Evolutionary conservation across 2,888 invertebrate genomes (phyloP), one percentile per base, ranked within the genome.

Genomic region (Protophormia terraenovae): DNA sequence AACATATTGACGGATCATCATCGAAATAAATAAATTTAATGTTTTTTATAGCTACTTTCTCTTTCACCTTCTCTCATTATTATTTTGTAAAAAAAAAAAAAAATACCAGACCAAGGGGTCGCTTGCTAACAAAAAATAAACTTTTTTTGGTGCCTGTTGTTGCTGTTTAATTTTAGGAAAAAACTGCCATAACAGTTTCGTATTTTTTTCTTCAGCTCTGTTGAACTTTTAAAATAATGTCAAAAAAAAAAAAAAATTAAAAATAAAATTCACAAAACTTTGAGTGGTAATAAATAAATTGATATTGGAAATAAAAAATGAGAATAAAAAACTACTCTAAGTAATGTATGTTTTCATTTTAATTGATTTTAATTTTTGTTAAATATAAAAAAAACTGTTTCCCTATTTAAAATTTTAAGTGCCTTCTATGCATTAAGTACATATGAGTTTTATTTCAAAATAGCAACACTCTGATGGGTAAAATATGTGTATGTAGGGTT

Each of bases 301-400:
- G 41, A 78, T 73, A 78, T 53, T 72, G 32, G 12, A 38, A 27
- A 64, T 38, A 47, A 32, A 41, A 41, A n/a, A 41, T n/a, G 1
- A 10, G 4, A 32, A 32, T 6, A 32, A 32, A n/a, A n/a, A n/a
- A n/a, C n/a, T n/a, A 32, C 45, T 60, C 32, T 58, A 45, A n/a
- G n/a, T n/a, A n/a, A 50, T 45, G 32, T 58, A 53, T 53, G 14
- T 76, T 71, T 66, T 27, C 41, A 14, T 22, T 12, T 77, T 83
- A 78, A 83, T 83, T 83, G 83, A 58, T 73, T 73, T 78, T 50
- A 66, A 78, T 67, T 83, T 76, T 64, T 75, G 32, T 53, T 19
- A 38, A 38, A 35, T 32, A 29, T 14, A 47, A 24, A 16, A 60
- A 19, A 27, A 32, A 35, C 47, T 14, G 47, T 50, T 67, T 29